Evolutionary conservation across 2,797 vertebrate genomes (phyloP).

Genomic region (Heteromormyrus szaboi): DNA sequence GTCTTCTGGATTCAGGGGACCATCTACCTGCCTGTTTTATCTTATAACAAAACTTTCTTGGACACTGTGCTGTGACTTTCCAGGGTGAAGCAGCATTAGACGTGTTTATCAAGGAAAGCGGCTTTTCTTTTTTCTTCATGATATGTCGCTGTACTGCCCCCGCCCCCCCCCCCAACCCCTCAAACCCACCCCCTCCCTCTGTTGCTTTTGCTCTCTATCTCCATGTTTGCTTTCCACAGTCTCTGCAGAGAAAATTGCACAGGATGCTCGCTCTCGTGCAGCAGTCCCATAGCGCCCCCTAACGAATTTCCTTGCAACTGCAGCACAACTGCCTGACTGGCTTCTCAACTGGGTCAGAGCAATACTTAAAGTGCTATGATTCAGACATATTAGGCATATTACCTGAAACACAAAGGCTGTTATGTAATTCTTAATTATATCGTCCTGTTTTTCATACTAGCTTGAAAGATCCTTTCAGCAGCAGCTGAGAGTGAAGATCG

Average conservation of each 20-base stretch:
- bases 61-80: slow-evolving; percentile 16
- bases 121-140: slow-evolving; percentile 29
- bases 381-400: slow-evolving; percentile 37
- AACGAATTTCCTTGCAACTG: slow-evolving; percentile 28
- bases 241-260: slow-evolving; percentile 46
- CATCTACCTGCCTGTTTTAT: neutral
- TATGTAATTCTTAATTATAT: slow-evolving; percentile 30
- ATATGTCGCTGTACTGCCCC: slow-evolving; percentile 15
- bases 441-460: slow-evolving; percentile 3
- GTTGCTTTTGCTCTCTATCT: slow-evolving; percentile 41
- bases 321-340: neutral
- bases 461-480: slow-evolving; percentile 22
- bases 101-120: slow-evolving; percentile 31
- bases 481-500: slow-evolving; percentile 20
- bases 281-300: slow-evolving; percentile 67
- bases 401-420: slow-evolving; percentile 30
- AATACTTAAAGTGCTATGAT: slow-evolving; percentile 32
- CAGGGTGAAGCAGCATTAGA: slow-evolving; percentile 23
- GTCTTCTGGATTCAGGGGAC: neutral
- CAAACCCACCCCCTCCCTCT: slow-evolving; percentile 12
- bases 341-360: slow-evolving; percentile 29
- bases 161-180: neutral
- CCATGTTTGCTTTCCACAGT: slow-evolving; percentile 55
- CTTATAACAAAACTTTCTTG: slow-evolving; percentile 21
- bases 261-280: slow-evolving; percentile 21